Base-by-base conservation (phyloP, 2,113 vertebrate species). In the Nanger granti region DNA sequence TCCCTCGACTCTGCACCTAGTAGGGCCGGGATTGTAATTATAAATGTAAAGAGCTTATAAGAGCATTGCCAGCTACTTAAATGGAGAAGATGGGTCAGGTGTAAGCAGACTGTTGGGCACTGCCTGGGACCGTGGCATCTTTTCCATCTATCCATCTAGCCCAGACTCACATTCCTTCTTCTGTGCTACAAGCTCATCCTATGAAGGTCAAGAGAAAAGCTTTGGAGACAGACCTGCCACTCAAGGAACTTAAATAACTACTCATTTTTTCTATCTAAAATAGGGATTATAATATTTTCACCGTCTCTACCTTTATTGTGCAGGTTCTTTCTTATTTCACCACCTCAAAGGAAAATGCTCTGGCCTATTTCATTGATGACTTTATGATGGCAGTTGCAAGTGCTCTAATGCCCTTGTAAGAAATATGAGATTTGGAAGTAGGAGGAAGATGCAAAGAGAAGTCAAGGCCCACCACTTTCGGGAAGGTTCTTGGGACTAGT, bases 251-350 rank as follows among this genome's bases (percentile, higher is more conserved):
- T 87, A 83, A 49, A 91, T 62, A 44, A 1, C 52, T 57, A 34
- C 31, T 94, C 22, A 91, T 95, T 97, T 94, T 62, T 41, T 89
- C 69, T 89, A 31, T 73, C 6, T 93, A n/a, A 82, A 97, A 52
- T 52, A 57, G 54, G 17, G 8, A 47, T 84, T 90, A 60, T 79
- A 59, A 89, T 13, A 28, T 34, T 31, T 97, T 91, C n/a, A 93
- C 64, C 62, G 4, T 93, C 83, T 9, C 37, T 80, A 49, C 55
- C 28, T 90, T 88, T 64, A 34, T 54, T 91, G 49, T 31, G 5
- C 17, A 93, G 47, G 18, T 14, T 94, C 57, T 87, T 59, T 8
- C 64, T 84, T 84, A 92, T 79, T 95, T 94, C 11, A 62, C 15
- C 26, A 24, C 20, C 20, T 55, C 6, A 60, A 92, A 89, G 44